These are phyloP conservation scores for Notodonta ziczac DNA, from an alignment of 2,888 invertebrate species.

Conservation along the genomic window DNA sequence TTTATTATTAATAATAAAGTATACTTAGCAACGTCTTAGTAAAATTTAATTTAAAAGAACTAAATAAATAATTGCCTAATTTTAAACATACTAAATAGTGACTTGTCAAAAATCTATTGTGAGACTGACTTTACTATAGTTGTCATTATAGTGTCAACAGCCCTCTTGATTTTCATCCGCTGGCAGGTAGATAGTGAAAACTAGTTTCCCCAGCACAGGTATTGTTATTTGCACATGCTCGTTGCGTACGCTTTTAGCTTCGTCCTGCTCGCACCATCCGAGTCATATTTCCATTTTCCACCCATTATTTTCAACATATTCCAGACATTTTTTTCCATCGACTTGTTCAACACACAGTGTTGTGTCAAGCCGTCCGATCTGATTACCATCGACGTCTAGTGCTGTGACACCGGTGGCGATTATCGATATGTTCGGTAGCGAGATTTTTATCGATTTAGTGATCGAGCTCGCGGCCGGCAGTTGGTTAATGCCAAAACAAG, in stretches of 20 bases:
- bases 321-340: constrained; percentile 41
- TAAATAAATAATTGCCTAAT: too few relatives aligned
- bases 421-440: constrained; percentile 58
- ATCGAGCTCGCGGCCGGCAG: constrained; percentile 34
- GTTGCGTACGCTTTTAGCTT: not conserved
- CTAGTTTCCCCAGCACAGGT: too few relatives aligned
- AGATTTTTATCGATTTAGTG: constrained; percentile 56
- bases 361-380: constrained; percentile 44
- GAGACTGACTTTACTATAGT: too few relatives aligned
- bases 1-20: too few relatives aligned
- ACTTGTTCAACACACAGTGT: constrained; percentile 45
- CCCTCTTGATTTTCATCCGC: not conserved
- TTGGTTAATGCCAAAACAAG: constrained; percentile 41
- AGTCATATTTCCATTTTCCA: constrained; percentile 24
- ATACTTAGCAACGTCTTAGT: too few relatives aligned
- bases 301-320: constrained; percentile 40
- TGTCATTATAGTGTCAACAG: not conserved
- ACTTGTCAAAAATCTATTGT: too few relatives aligned
- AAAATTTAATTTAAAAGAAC: too few relatives aligned
- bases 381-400: constrained; percentile 63
- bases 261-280: not conserved
- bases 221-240: too few relatives aligned
- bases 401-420: constrained; percentile 59
- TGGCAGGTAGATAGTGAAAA: too few relatives aligned
- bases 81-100: too few relatives aligned